Conservation (phyloP, 2,888 invertebrate species). For the Athripsodes cinereus region DNA sequence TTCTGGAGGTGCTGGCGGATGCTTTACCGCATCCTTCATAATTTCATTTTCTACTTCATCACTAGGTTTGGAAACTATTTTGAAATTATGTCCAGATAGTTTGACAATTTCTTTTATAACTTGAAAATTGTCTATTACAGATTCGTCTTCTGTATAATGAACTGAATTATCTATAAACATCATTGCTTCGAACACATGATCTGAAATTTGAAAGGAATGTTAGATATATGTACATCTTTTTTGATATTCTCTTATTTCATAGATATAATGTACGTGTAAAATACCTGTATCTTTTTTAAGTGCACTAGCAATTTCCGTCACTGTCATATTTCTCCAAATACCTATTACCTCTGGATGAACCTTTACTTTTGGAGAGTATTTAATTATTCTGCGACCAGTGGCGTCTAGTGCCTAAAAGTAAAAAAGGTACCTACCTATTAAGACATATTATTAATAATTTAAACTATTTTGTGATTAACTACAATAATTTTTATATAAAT, state of each 20-base stretch:
- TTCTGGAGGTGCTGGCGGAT: slow-evolving; percentile 60
- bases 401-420: slow-evolving; percentile 35
- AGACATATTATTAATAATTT: too few species aligned
- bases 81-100: slow-evolving; percentile 59
- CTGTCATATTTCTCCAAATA: slow-evolving; percentile 78
- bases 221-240: too few species aligned
- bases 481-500: background rate
- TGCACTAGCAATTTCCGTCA: slow-evolving; percentile 63
- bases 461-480: too few species aligned
- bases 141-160: slow-evolving; percentile 47
- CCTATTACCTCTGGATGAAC: slow-evolving; percentile 50
- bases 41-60: slow-evolving; percentile 37
- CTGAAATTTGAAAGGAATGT: slow-evolving; percentile 38
- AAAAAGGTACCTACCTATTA: too few species aligned
- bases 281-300: slow-evolving; percentile 56
- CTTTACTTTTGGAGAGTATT: slow-evolving; percentile 54
- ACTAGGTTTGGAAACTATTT: slow-evolving; percentile 49
- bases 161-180: slow-evolving; percentile 56
- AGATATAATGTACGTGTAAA: background rate
- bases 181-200: slow-evolving; percentile 65
- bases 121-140: slow-evolving; percentile 57
- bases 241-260: too few species aligned
- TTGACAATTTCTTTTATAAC: slow-evolving; percentile 63
- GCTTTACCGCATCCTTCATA: slow-evolving; percentile 51
- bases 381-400: slow-evolving; percentile 46